Conservation (phyloP, 2,113 vertebrate species). For the Siniperca knerii region DNA sequence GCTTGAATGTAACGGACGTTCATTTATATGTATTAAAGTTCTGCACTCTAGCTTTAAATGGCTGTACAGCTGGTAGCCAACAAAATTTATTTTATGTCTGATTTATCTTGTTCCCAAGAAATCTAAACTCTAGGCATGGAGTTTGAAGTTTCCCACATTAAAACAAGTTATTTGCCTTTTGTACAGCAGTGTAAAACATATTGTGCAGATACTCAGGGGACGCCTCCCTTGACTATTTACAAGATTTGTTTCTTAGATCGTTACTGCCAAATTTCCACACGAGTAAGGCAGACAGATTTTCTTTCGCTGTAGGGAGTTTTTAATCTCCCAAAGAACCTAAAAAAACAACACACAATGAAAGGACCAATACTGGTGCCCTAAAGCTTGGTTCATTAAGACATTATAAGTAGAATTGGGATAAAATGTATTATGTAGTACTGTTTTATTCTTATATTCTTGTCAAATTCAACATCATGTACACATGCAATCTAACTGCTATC, state of each 20-base stretch:
- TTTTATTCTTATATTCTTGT: not conserved
- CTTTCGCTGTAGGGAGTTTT: constrained; percentile 2
- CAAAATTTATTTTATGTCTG: not conserved
- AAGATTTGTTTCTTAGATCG: constrained; percentile 10
- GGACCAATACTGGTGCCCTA: not conserved
- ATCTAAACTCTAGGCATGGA: not conserved
- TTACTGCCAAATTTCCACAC: constrained; percentile 2
- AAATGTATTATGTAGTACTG: not conserved
- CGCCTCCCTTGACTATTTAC: not conserved
- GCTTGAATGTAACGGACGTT: no score
- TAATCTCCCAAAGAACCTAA: not conserved
- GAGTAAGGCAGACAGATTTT: not conserved
- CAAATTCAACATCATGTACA: not conserved
- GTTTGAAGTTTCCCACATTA: constrained; percentile 1
- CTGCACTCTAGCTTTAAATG: no score
- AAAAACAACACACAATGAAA: not conserved
- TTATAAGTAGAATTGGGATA: not conserved
- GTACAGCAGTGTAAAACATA: constrained; percentile 14
- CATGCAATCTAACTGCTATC: not conserved
- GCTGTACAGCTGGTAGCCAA: not conserved
- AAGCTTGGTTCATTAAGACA: not conserved
- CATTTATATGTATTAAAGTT: no score
- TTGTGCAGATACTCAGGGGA: not conserved
- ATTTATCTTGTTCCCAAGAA: constrained; percentile 11
- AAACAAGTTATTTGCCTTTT: not conserved